phyloP scores from a whole-genome alignment of 2,888 invertebrate species.

The Prenolepis imparis region DNA sequence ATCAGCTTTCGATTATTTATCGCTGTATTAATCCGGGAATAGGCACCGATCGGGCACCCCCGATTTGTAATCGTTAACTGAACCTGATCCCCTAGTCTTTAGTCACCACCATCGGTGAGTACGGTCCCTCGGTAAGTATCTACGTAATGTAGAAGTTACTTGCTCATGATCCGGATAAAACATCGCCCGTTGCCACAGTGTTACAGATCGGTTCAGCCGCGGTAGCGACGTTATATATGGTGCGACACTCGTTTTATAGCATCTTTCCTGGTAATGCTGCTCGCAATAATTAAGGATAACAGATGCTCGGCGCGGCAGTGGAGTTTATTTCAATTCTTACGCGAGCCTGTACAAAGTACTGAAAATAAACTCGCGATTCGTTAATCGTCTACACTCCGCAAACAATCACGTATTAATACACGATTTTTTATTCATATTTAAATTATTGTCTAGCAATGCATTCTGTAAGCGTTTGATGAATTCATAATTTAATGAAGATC shows the following conservation, averaged over 20 bases:
- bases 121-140: constrained; percentile 45
- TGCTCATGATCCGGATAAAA: constrained; percentile 63
- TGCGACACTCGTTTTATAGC: constrained; percentile 55
- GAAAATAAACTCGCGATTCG: constrained; percentile 18
- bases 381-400: constrained; percentile 26
- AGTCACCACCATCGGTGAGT: constrained; percentile 53
- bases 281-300: constrained; percentile 59
- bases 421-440: constrained; percentile 27
- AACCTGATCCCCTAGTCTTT: constrained; percentile 66
- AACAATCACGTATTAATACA: neutral
- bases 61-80: constrained; percentile 85
- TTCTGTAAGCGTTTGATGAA: neutral
- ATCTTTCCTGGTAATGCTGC: constrained; percentile 54
- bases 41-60: constrained; percentile 81
- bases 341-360: constrained; percentile 13
- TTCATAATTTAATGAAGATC: constrained; percentile 4
- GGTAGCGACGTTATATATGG: constrained; percentile 61
- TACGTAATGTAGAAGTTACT: constrained; percentile 71
- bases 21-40: constrained; percentile 83
- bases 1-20: constrained; percentile 85
- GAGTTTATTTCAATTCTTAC: constrained; percentile 53
- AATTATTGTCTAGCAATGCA: neutral
- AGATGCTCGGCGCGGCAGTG: constrained; percentile 31
- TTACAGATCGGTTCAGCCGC: constrained; percentile 61
- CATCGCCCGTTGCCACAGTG: constrained; percentile 54